Conservation (phyloP, 92 coral and sea anemone species). For the Epizoanthus ramosus region DNA sequence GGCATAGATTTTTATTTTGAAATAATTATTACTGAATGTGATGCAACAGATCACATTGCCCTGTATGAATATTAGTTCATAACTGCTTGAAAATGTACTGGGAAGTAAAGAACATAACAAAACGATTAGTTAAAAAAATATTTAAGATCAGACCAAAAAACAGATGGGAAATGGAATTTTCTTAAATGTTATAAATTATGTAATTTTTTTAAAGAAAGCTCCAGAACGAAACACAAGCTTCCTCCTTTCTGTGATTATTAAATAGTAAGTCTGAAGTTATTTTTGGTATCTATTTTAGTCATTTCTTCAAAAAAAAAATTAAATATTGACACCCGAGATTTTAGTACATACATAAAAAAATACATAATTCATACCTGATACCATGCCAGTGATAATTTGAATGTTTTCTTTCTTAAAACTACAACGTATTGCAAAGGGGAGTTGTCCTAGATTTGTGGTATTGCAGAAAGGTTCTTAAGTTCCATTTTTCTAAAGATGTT, state of each 20-base stretch:
- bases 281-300: slow-evolving; percentile 78
- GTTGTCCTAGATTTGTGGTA: too few relatives aligned
- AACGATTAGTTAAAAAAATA: background rate
- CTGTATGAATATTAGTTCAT: too few relatives aligned
- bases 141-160: slow-evolving; percentile 11
- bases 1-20: too few relatives aligned
- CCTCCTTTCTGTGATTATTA: background rate
- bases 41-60: too few relatives aligned
- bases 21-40: too few relatives aligned
- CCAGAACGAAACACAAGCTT: background rate
- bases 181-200: background rate
- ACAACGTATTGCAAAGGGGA: too few relatives aligned
- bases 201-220: background rate
- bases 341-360: background rate
- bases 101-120: too few relatives aligned
- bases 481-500: too few relatives aligned
- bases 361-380: background rate
- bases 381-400: too few relatives aligned
- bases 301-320: slow-evolving; percentile 38
- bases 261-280: slow-evolving; percentile 45
- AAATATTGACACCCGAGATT: background rate
- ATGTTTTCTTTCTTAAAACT: too few relatives aligned
- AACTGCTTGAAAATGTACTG: too few relatives aligned
- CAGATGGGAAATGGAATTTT: slow-evolving; percentile 15
- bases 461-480: too few relatives aligned